Conservation (phyloP, 2,797 vertebrate genomes). For the Xiphophorus birchmanni region DNA sequence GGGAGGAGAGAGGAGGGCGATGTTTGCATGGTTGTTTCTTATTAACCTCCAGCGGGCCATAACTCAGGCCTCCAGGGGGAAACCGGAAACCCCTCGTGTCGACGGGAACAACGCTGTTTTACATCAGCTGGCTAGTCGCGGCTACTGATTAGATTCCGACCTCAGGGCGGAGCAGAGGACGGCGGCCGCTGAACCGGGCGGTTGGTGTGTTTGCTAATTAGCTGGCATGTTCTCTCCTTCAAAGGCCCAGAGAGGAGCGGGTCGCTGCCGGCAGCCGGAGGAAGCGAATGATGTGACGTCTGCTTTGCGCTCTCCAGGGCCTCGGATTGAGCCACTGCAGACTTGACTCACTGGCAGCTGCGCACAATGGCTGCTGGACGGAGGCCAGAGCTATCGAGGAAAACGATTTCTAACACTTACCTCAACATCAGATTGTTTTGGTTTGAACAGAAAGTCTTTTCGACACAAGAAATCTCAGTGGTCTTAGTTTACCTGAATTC, state of each 20-base stretch:
- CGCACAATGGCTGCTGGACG: neutral
- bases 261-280: slow-evolving; percentile 23
- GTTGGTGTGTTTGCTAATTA: slow-evolving; percentile 39
- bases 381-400: neutral
- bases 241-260: neutral
- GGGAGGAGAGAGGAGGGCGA: slow-evolving; percentile 27
- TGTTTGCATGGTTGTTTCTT: slow-evolving; percentile 55
- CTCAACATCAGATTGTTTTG: neutral
- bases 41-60: slow-evolving; percentile 63
- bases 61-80: slow-evolving; percentile 49
- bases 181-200: neutral
- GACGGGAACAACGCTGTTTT: slow-evolving; percentile 32
- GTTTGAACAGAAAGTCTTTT: neutral
- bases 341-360: neutral
- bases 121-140: slow-evolving; percentile 33
- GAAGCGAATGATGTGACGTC: slow-evolving; percentile 10
- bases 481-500: neutral
- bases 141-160: slow-evolving; percentile 33
- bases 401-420: neutral
- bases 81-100: neutral
- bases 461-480: neutral
- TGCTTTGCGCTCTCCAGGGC: neutral
- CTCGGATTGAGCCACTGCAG: slow-evolving; percentile 3
- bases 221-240: slow-evolving; percentile 18
- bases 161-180: slow-evolving; percentile 33